These are phyloP conservation scores for Drosophila ustulata DNA, from an alignment of 2,888 invertebrate species.

Conservation along the genomic window DNA sequence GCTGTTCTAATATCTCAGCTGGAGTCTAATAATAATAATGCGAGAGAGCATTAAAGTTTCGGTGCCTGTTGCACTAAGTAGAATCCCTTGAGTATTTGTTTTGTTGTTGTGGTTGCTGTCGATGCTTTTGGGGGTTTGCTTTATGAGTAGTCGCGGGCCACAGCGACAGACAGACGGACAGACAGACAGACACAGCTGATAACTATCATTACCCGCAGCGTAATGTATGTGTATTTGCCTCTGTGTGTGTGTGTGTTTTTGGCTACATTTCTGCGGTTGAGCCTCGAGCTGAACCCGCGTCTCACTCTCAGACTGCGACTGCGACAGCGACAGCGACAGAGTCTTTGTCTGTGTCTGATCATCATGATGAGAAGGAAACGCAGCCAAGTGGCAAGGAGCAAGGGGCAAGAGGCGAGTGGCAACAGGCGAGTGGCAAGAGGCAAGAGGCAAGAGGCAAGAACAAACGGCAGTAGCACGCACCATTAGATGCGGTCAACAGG, in stretches of 20 bases:
- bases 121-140: slow-evolving; percentile 43
- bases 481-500: slow-evolving; percentile 84
- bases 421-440: slow-evolving; percentile 19
- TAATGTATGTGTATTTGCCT: slow-evolving; percentile 27
- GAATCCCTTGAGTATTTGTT: slow-evolving; percentile 17
- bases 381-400: slow-evolving; percentile 45
- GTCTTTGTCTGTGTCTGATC: slow-evolving; percentile 34
- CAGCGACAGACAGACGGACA: slow-evolving; percentile 29
- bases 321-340: slow-evolving; percentile 7
- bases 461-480: slow-evolving; percentile 83
- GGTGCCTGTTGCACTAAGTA: slow-evolving; percentile 13
- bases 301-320: slow-evolving; percentile 6
- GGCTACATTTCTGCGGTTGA: slow-evolving; percentile 60
- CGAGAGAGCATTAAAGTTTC: slow-evolving; percentile 33
- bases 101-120: not conserved
- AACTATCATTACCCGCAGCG: slow-evolving; percentile 79
- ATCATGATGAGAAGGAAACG: slow-evolving; percentile 32
- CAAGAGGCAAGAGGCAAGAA: slow-evolving; percentile 50
- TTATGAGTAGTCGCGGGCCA: slow-evolving; percentile 70
- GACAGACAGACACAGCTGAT: slow-evolving; percentile 63
- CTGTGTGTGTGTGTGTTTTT: slow-evolving; percentile 50
- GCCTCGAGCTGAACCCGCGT: slow-evolving; percentile 24
- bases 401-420: slow-evolving; percentile 19
- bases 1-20: no score
- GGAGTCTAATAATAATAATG: not conserved